Evolutionary conservation across 1,140 invertebrate species (phyloP), one percentile per base, ranked within the genome.

Genomic region (Zaprionus davidi): DNA sequence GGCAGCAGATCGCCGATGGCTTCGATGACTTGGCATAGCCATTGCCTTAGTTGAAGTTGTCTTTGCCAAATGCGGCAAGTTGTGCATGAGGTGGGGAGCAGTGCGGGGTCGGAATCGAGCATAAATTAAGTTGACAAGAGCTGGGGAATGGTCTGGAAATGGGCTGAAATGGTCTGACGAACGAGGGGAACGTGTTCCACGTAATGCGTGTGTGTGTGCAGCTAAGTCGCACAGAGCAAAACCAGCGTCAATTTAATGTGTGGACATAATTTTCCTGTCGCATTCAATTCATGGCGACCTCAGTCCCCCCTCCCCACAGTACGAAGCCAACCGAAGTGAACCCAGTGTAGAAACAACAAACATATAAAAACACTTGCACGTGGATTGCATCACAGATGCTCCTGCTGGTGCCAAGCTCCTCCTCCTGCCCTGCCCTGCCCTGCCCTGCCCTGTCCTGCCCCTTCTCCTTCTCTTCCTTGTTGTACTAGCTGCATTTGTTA

Each of bases 181-280:
- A n/a, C n/a, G 17, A 17, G 20, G 46, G 56, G 31, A 36, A 22
- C 53, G 53, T 56, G 53, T 31, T 20, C n/a, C 41, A 63, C 59
- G 31, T 34, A 31, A 31, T 31, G 59, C 44, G 44, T 26, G 24
- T 26, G 24, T 26, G 24, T 26, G 24, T 26, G 24, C 44, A 49
- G 46, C 46, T 41, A 31, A 67, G 53, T 34, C 24, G 28, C 24
- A 20, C 64, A 38, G 63, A 26, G 63, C 51, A 51, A 51, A 63
- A 59, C 66, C 77, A 87, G 74, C 84, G 81, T 84, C 81, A 90
- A 59, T 84, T 84, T 88, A 88, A 88, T 88, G 84, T 88, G 84
- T 84, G 85, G 84, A 88, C 84, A 88, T 88, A 81, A 88, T 88
- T 88, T 90, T 88, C 71, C 84, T 88, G 84, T 88, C 84, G 85